A percentile compares a stretch with the other conserved stretches of the same genome.
phyloP scores from a whole-genome alignment of 2,888 invertebrate species.

The Hydraecia micacea region DNA sequence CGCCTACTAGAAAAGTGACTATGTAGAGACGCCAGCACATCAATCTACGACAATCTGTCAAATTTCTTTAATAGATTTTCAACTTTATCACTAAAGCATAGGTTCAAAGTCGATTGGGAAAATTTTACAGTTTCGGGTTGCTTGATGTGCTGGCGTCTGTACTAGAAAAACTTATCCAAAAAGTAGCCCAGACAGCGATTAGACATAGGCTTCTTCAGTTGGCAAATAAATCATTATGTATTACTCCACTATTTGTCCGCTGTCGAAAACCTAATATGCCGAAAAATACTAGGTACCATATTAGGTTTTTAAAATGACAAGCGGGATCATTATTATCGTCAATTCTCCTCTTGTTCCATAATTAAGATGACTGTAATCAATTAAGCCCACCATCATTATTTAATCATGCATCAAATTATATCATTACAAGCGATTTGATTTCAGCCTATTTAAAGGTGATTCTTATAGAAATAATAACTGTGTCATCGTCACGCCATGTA shows the following conservation, averaged over 20 bases:
- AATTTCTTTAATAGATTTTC: too few relatives aligned
- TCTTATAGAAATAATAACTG: conserved; percentile 14
- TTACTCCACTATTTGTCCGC: not conserved
- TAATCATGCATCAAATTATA: conserved; percentile 28
- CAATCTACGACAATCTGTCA: too few relatives aligned
- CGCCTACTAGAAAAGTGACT: not conserved
- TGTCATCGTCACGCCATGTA: conserved; percentile 15
- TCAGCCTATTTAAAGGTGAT: not conserved
- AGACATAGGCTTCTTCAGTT: not conserved
- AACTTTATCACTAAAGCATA: too few relatives aligned
- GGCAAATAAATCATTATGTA: not conserved
- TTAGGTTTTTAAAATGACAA: too few relatives aligned
- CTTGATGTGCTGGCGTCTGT: too few relatives aligned
- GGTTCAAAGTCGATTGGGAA: too few relatives aligned
- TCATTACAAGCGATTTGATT: conserved; percentile 18
- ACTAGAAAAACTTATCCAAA: not conserved
- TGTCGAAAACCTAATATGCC: too few relatives aligned
- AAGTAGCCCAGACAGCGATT: too few relatives aligned
- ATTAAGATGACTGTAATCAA: conserved; percentile 1
- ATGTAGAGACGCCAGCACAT: too few relatives aligned
- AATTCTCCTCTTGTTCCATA: too few relatives aligned
- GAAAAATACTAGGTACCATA: too few relatives aligned
- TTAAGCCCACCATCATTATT: not conserved
- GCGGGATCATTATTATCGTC: not conserved
- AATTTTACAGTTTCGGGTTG: too few relatives aligned